A percentile compares a stretch with the other conserved stretches of the same genome.
Evolutionary conservation across 1,140 invertebrate genomes (phyloP).

Genomic region (Drosophila nigromelanica): DNA sequence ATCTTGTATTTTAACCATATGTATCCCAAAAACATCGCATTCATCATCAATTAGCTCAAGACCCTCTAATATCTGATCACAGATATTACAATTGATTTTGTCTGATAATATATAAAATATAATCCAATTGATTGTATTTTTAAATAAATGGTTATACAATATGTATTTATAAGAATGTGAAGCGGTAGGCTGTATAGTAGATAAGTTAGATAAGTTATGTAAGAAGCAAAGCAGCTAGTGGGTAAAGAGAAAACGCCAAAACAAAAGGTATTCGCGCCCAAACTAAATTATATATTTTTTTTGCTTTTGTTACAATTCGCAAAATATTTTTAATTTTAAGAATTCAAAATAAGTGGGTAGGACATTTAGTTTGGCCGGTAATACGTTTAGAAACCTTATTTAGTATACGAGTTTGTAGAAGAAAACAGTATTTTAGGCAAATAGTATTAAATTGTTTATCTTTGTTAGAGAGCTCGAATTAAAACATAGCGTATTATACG

Average conservation of each 20-base stretch:
- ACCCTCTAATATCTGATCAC: slow-evolving; percentile 95
- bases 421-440: slow-evolving; percentile 24
- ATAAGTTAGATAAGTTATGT: slow-evolving; percentile 44
- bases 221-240: slow-evolving; percentile 42
- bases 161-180: slow-evolving; percentile 22
- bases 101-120: slow-evolving; percentile 85
- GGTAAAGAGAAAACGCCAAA: slow-evolving; percentile 75
- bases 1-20: slow-evolving; percentile 97
- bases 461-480: slow-evolving; percentile 50
- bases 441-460: slow-evolving; percentile 18
- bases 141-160: slow-evolving; percentile 13
- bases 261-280: slow-evolving; percentile 82
- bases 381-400: slow-evolving; percentile 65
- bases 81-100: slow-evolving; percentile 96
- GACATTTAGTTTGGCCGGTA: slow-evolving; percentile 76
- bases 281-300: slow-evolving; percentile 71
- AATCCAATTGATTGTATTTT: neutral
- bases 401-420: slow-evolving; percentile 47
- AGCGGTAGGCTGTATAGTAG: slow-evolving; percentile 33
- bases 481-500: slow-evolving; percentile 29
- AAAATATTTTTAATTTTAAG: slow-evolving; percentile 11
- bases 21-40: slow-evolving; percentile 96
- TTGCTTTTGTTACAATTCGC: slow-evolving; percentile 22
- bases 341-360: neutral
- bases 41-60: slow-evolving; percentile 96